Percentiles rank a stretch among this genome's conserved stretches.
phyloP scores from a whole-genome alignment of 2,888 invertebrate genomes.

The Ophion slaviceki region DNA sequence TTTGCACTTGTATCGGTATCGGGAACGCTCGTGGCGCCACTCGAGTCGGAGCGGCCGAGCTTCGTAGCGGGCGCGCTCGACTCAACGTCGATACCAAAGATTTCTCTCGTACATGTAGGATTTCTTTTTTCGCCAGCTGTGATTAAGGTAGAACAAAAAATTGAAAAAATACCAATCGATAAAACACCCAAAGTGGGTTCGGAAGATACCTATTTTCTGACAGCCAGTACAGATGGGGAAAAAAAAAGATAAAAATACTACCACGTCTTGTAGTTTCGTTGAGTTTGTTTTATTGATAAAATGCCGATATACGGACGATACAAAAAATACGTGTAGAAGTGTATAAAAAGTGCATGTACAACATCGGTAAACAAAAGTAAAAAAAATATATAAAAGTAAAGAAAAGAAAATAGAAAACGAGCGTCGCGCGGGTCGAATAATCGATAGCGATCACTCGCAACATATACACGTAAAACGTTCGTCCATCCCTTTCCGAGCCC shows the following conservation, averaged over 20 bases:
- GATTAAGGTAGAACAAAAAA: no score
- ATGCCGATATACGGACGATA: conserved; percentile 38
- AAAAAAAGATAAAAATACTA: not conserved
- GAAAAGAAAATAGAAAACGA: conserved; percentile 20
- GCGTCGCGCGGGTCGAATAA: not conserved
- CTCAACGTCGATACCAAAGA: not conserved
- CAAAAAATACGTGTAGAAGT: conserved; percentile 38
- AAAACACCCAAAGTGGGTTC: not conserved
- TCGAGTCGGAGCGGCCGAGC: not conserved
- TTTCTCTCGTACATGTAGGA: not conserved
- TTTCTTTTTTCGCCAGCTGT: no score
- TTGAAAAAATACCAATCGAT: not conserved
- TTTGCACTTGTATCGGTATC: not conserved
- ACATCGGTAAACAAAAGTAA: conserved; percentile 7
- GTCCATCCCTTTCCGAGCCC: conserved; percentile 52
- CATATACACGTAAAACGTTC: conserved; percentile 32
- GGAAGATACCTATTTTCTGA: not conserved
- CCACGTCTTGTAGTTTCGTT: not conserved
- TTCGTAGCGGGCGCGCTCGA: not conserved
- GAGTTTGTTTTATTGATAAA: conserved; percentile 12
- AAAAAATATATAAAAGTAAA: conserved; percentile 11
- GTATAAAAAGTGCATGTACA: conserved; percentile 42
- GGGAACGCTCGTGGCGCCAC: not conserved
- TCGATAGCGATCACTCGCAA: not conserved
- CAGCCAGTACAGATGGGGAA: not conserved